phyloP scores from a whole-genome alignment of 2,113 vertebrate species.

The Anser cygnoides region DNA sequence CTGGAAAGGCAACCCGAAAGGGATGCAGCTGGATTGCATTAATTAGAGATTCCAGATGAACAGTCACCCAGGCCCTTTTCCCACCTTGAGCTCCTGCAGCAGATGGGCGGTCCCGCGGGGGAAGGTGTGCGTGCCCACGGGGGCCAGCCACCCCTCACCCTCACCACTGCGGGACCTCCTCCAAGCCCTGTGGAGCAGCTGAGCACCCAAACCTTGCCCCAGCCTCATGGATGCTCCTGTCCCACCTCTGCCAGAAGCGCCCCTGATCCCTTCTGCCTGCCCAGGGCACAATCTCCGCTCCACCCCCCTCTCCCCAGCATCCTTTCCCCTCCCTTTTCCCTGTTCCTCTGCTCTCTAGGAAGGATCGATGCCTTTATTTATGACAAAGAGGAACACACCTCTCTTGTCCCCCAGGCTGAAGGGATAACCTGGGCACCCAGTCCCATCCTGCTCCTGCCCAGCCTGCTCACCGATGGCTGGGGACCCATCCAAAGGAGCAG shows the following conservation, averaged over 20 bases:
- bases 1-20: slow-evolving; percentile 16
- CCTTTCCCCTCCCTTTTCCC: background rate
- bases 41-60: slow-evolving; percentile 5
- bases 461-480: fast-evolving
- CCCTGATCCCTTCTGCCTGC: background rate
- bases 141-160: background rate
- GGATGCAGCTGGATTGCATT: slow-evolving; percentile 39
- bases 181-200: fast-evolving
- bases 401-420: background rate
- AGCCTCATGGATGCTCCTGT: background rate
- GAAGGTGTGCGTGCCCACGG: background rate
- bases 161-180: fast-evolving
- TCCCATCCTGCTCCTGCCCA: background rate
- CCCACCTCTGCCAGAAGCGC: background rate
- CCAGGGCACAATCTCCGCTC: background rate
- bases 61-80: background rate
- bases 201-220: background rate
- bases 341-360: background rate
- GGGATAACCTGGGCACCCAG: background rate
- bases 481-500: fast-evolving
- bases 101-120: fast-evolving
- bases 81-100: background rate
- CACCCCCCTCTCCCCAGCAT: background rate
- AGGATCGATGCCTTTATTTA: background rate
- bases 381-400: background rate